Percentiles rank a stretch among this genome's conserved stretches.
Conservation (phyloP, 2,888 invertebrate genomes). For the Frankliniella fusca region DNA sequence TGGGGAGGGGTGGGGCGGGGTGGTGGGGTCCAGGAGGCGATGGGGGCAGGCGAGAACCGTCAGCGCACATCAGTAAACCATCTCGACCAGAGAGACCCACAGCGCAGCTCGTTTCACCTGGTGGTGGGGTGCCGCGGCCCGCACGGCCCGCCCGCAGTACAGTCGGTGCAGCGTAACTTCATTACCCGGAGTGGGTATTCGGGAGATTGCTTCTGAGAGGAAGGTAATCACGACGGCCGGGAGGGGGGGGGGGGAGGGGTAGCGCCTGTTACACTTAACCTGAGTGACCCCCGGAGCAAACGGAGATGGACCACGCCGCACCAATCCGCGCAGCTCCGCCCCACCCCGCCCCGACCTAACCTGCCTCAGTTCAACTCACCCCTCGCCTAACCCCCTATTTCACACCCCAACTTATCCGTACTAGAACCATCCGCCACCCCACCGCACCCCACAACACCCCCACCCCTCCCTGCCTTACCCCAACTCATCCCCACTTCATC, state of each 20-base stretch:
- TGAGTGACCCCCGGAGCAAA: background rate
- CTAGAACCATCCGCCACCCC: no score
- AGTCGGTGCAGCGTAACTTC: background rate
- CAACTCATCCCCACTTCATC: no score
- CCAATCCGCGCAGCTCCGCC: no score
- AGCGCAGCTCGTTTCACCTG: no score
- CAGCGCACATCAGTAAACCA: background rate
- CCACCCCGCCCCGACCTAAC: no score
- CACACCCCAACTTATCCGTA: no score
- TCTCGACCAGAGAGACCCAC: background rate
- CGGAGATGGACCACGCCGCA: no score
- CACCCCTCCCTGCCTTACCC: no score
- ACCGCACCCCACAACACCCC: no score
- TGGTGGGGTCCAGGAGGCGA: background rate
- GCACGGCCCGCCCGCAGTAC: background rate
- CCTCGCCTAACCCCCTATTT: no score
- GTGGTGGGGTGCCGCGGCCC: no score
- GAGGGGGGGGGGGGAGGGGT: background rate
- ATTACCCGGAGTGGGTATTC: constrained; percentile 17
- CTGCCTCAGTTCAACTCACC: no score
- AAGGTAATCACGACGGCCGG: constrained; percentile 5
- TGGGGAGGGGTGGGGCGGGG: background rate
- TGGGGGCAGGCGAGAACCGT: background rate
- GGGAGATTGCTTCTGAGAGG: constrained; percentile 16
- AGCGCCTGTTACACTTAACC: background rate